Evolutionary conservation across 2,888 invertebrate genomes (phyloP).

Genomic region (Doris montereyensis): DNA sequence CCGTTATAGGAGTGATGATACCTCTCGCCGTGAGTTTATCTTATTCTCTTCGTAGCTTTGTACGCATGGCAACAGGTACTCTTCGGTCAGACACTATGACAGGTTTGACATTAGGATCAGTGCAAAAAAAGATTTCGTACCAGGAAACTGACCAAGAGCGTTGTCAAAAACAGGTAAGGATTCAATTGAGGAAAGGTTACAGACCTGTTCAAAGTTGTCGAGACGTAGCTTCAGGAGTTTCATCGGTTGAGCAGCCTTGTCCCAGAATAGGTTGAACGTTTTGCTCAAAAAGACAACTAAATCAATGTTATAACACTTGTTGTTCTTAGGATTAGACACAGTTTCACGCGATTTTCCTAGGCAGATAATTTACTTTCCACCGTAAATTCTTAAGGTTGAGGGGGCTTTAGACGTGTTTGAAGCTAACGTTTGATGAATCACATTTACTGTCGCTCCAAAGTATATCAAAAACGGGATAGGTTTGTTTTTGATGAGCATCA

Average conservation of each 20-base stretch:
- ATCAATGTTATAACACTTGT: background rate
- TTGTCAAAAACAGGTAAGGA: background rate
- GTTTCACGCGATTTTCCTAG: background rate
- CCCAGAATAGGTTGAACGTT: no score
- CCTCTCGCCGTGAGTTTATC: slow-evolving; percentile 30
- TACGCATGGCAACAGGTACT: slow-evolving; percentile 30
- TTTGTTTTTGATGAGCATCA: background rate
- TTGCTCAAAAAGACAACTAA: background rate
- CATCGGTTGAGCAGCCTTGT: background rate
- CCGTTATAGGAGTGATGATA: slow-evolving; percentile 27
- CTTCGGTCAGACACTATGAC: slow-evolving; percentile 24
- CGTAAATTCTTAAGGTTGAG: background rate
- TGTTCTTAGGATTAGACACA: background rate
- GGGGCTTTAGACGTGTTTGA: background rate
- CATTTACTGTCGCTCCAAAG: background rate
- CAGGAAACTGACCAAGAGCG: background rate
- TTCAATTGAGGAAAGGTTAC: background rate
- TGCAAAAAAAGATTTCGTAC: slow-evolving; percentile 8
- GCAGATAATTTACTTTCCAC: background rate
- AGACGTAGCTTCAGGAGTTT: background rate
- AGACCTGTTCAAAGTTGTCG: background rate
- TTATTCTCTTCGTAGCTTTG: slow-evolving; percentile 26
- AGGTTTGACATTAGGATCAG: slow-evolving; percentile 27
- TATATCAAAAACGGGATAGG: background rate
- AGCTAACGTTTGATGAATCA: background rate